A percentile compares a stretch with the other conserved stretches of the same genome.
These are phyloP conservation scores for Sinopyrophorus schimmeli DNA, from an alignment of 2,888 invertebrate genomes.

Conservation along the genomic window DNA sequence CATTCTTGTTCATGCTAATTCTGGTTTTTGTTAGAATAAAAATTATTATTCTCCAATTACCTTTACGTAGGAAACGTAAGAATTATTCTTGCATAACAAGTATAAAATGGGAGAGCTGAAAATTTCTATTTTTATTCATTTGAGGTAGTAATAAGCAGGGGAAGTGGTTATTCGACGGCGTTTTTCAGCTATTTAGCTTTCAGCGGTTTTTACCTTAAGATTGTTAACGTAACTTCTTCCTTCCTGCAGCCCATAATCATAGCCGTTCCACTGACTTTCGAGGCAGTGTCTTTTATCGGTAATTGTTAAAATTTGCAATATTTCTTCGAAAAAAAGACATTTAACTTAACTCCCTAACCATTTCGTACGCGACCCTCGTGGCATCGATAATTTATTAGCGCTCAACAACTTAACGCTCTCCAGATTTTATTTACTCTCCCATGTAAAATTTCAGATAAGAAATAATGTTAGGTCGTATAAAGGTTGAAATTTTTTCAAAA, in stretches of 20 bases:
- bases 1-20: too few relatives aligned
- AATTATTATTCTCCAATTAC: too few relatives aligned
- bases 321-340: conserved; percentile 29
- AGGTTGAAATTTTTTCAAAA: too few relatives aligned
- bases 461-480: too few relatives aligned
- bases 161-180: conserved; percentile 11
- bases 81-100: not conserved
- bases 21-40: too few relatives aligned
- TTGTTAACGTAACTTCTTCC: conserved; percentile 29
- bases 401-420: conserved; percentile 36
- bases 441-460: conserved; percentile 33
- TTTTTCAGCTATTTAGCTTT: conserved; percentile 26
- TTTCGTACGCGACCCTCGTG: conserved; percentile 35
- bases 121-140: conserved; percentile 11
- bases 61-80: too few relatives aligned
- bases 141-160: conserved; percentile 14
- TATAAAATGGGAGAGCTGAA: not conserved
- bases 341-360: conserved; percentile 25
- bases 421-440: conserved; percentile 40
- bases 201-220: conserved; percentile 17
- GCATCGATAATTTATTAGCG: conserved; percentile 42
- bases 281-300: conserved; percentile 31
- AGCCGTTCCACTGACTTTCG: conserved; percentile 26
- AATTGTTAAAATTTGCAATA: conserved; percentile 38
- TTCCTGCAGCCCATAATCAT: conserved; percentile 28